A percentile compares a stretch with the other conserved stretches of the same genome.
phyloP scores from a whole-genome alignment of 2,797 vertebrate genomes.

The Hypotaenidia okinawae region DNA sequence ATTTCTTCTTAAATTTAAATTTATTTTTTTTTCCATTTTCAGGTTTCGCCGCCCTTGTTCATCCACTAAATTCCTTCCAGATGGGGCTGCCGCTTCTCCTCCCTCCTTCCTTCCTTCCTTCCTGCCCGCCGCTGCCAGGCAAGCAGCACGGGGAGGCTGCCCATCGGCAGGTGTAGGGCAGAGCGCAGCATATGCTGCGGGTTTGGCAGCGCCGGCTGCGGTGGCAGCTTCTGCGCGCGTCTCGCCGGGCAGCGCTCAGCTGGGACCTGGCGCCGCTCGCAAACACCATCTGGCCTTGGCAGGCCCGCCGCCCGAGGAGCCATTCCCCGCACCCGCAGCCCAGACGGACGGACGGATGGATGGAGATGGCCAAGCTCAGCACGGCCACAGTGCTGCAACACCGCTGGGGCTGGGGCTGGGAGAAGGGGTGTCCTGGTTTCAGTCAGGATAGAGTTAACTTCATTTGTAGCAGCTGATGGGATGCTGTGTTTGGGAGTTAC shows the following conservation, averaged over 20 bases:
- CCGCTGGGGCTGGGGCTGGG: not conserved
- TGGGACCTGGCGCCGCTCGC: slow-evolving; percentile 83
- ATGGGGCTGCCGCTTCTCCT: slow-evolving; percentile 76
- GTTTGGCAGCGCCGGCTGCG: slow-evolving; percentile 78
- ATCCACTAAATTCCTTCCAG: not conserved
- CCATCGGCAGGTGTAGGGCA: slow-evolving; percentile 85
- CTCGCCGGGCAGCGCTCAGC: slow-evolving; percentile 83
- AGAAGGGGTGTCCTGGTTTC: not conserved
- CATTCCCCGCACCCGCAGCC: slow-evolving; percentile 37
- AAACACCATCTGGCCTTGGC: slow-evolving; percentile 89
- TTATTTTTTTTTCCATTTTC: fast-evolving
- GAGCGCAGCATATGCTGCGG: slow-evolving; percentile 83
- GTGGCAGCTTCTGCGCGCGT: slow-evolving; percentile 78
- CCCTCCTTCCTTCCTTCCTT: slow-evolving; percentile 29
- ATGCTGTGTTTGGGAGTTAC: too few species aligned
- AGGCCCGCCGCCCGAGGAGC: slow-evolving; percentile 33
- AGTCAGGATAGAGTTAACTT: too few species aligned
- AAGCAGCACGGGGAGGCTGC: slow-evolving; percentile 79
- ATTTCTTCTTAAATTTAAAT: too few species aligned
- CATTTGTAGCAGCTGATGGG: too few species aligned
- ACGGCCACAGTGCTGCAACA: not conserved
- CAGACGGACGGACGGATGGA: not conserved
- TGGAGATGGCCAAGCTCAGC: not conserved
- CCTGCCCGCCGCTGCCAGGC: slow-evolving; percentile 69
- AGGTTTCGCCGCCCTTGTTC: not conserved